A percentile compares a stretch with the other conserved stretches of the same genome.
phyloP scores from a whole-genome alignment of 2,888 invertebrate species.

The Loripinus fragilis region DNA sequence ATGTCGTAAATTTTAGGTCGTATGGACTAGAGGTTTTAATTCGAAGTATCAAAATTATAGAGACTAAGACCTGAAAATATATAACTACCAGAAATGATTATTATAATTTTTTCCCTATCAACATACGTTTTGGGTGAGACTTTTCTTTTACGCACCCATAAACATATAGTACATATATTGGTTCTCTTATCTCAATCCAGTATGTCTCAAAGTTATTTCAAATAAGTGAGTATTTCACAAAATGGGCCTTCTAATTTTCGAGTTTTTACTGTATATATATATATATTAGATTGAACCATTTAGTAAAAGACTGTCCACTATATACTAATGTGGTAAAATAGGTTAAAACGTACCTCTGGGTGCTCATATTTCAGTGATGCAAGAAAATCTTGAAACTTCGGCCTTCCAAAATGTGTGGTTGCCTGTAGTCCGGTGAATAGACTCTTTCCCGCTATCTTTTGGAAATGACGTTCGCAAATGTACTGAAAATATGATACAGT shows the following conservation, averaged over 20 bases:
- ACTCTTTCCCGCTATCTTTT: conserved; percentile 85
- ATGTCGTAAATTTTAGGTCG: too few relatives aligned
- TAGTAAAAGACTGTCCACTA: background rate
- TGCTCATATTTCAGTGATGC: conserved; percentile 84
- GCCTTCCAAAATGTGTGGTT: conserved; percentile 87
- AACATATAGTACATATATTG: too few relatives aligned
- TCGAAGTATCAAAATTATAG: too few relatives aligned
- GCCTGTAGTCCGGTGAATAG: conserved; percentile 87
- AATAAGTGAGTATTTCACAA: too few relatives aligned
- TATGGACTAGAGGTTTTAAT: too few relatives aligned
- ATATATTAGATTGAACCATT: background rate
- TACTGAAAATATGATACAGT: conserved; percentile 83
- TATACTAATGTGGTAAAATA: background rate
- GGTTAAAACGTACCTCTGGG: conserved; percentile 66
- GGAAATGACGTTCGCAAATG: conserved; percentile 88
- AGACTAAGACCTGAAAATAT: too few relatives aligned
- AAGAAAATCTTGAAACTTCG: conserved; percentile 85
- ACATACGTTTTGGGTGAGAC: too few relatives aligned
- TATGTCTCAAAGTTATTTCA: too few relatives aligned
- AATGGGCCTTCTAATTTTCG: background rate
- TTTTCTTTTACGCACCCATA: too few relatives aligned
- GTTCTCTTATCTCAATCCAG: background rate
- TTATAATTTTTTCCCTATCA: too few relatives aligned
- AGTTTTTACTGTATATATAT: too few relatives aligned
- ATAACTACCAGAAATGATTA: too few relatives aligned